Evolutionary conservation across 1,140 invertebrate genomes (phyloP), one percentile per base, ranked within the genome.

Genomic region (Delia radicum): DNA sequence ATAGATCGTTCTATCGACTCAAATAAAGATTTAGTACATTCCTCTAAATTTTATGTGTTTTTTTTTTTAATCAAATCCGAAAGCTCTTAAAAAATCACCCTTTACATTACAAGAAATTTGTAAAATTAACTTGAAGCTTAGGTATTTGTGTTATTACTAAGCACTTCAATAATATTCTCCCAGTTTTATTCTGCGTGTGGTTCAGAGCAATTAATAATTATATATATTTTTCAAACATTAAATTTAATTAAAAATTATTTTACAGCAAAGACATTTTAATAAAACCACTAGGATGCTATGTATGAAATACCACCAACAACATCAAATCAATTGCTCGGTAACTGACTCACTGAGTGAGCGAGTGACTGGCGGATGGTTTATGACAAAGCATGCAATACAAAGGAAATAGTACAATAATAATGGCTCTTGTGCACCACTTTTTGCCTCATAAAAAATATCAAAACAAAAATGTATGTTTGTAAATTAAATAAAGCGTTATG

Each of bases 171-270:
- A n/a, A n/a, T n/a, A n/a, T n/a, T n/a, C n/a, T n/a, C n/a, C n/a
- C n/a, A n/a, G n/a, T n/a, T n/a, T n/a, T n/a, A n/a, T 55, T 55
- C n/a, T 55, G 7, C 48, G 13, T 33, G n/a, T 7, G 21, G 42
- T 71, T 26, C 37, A 10, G 28, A 69, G 31, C 74, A 75, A 71
- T 75, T 75, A 71, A 55, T 71, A 75, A 75, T 75, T 75, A 71
- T 75, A 61, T 65, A 75, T 61, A 55, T 75, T 75, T 55, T 55
- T 21, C n/a, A 69, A 67, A 48, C 65, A 75, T 48, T 55, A 69
- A 75, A 75, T 75, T 75, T 75, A 75, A 75, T 75, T 75, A 75
- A 71, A 69, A 74, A 33, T 33, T 74, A 63, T 74, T 74, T 63
- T 74, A 12, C 71, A 73, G 63, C 73, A 62, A 74, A 74, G 24